Conservation (phyloP, 2,113 vertebrate species). For the Peromyscus leucopus region DNA sequence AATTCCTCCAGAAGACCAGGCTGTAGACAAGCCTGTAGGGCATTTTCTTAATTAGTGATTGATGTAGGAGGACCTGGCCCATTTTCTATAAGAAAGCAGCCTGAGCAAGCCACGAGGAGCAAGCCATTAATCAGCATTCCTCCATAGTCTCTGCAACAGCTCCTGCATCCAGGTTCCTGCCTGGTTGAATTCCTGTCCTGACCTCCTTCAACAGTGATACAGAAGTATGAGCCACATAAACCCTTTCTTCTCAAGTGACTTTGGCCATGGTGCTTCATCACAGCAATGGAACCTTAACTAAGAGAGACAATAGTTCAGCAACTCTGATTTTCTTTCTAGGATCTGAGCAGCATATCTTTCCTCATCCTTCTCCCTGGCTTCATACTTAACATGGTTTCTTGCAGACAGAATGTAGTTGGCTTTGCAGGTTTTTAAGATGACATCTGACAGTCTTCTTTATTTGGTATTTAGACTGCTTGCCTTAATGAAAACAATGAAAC, state of each 20-base stretch:
- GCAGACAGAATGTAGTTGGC: not conserved
- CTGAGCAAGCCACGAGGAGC: too few species aligned
- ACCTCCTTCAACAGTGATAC: too few species aligned
- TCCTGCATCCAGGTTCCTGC: not conserved
- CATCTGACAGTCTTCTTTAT: not conserved
- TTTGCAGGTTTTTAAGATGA: not conserved
- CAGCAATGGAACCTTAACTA: not conserved
- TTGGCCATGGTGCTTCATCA: not conserved
- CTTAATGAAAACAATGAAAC: not conserved
- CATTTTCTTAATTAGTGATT: too few species aligned
- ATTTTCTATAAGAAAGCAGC: too few species aligned
- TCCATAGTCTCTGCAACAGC: too few species aligned
- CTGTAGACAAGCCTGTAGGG: not conserved
- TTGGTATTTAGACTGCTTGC: not conserved
- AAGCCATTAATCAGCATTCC: too few species aligned
- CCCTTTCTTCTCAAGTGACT: not conserved
- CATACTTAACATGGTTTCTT: slow-evolving; percentile 8
- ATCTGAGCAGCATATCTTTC: not conserved
- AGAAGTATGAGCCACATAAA: not conserved
- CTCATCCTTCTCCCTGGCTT: not conserved
- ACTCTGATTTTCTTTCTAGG: not conserved
- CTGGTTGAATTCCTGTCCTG: not conserved
- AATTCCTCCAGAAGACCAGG: not conserved
- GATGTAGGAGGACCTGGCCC: too few species aligned
- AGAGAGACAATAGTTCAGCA: not conserved